Evolutionary conservation across 2,888 invertebrate species (phyloP).

Genomic region (Lochmaea capreae): DNA sequence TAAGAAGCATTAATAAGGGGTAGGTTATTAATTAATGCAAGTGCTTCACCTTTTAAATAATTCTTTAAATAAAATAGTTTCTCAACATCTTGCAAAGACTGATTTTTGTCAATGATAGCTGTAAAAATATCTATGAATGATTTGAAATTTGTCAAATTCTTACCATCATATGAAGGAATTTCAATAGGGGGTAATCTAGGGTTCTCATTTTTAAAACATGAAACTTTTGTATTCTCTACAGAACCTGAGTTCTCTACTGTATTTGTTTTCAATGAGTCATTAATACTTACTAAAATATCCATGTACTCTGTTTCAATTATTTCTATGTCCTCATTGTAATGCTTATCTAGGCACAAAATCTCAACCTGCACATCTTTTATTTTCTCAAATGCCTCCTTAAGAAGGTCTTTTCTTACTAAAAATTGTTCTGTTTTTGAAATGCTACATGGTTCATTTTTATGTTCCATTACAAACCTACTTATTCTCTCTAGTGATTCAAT

Average conservation of each 20-base stretch:
- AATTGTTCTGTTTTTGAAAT: too few relatives aligned
- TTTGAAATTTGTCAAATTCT: constrained; percentile 2
- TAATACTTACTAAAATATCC: not conserved
- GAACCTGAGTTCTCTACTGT: not conserved
- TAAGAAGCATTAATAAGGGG: constrained; percentile 35
- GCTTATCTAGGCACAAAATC: not conserved
- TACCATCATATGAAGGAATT: constrained; percentile 30
- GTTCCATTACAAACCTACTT: too few relatives aligned
- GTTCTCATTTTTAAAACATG: not conserved
- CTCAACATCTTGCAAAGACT: constrained; percentile 19
- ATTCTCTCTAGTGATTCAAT: too few relatives aligned
- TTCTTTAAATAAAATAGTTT: constrained; percentile 33
- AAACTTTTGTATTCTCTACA: too few relatives aligned
- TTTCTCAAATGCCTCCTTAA: not conserved
- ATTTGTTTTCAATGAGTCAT: not conserved
- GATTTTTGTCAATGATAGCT: constrained; percentile 30
- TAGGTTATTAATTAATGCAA: constrained; percentile 26
- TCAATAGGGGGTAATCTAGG: constrained; percentile 12
- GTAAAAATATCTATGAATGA: constrained; percentile 34
- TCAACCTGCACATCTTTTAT: not conserved
- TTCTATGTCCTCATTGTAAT: not conserved
- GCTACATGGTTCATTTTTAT: too few relatives aligned
- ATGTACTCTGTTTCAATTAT: too few relatives aligned
- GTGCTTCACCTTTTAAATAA: constrained; percentile 38
- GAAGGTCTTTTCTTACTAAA: too few relatives aligned